These are phyloP conservation scores for Podilymbus podiceps DNA, from an alignment of 2,113 vertebrate genomes.

Conservation along the genomic window DNA sequence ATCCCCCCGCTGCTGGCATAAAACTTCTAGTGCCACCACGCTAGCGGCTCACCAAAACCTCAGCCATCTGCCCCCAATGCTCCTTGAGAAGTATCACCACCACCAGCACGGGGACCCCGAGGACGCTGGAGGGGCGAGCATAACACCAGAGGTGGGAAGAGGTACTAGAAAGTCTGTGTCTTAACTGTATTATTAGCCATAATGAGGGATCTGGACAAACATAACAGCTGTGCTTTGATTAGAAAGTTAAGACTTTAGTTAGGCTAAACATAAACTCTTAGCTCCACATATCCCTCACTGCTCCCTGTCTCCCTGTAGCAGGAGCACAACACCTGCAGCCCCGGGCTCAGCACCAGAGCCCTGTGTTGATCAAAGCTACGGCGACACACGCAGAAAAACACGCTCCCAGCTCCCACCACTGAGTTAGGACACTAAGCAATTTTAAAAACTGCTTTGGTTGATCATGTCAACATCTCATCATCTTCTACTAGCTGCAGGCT, in stretches of 20 bases:
- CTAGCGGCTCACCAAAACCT: accelerated
- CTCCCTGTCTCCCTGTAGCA: background rate
- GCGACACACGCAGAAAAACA: background rate
- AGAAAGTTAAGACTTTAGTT: background rate
- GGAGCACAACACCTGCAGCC: background rate
- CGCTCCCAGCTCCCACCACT: background rate
- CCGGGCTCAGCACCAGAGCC: background rate
- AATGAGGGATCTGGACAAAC: background rate
- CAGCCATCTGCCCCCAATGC: background rate
- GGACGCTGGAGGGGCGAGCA: background rate
- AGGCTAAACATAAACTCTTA: background rate
- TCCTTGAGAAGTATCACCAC: background rate
- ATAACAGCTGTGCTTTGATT: background rate
- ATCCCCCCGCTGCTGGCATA: accelerated
- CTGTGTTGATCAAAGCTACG: background rate
- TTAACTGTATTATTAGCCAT: background rate
- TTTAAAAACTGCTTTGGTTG: background rate
- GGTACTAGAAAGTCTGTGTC: background rate
- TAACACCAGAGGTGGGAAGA: background rate
- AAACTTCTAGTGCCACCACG: background rate
- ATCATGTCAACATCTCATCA: background rate
- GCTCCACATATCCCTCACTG: background rate
- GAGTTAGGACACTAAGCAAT: background rate
- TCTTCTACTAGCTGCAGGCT: background rate
- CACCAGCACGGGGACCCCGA: background rate